Conservation (phyloP, 2,797 vertebrate genomes). For the Coregonus ussuriensis region DNA sequence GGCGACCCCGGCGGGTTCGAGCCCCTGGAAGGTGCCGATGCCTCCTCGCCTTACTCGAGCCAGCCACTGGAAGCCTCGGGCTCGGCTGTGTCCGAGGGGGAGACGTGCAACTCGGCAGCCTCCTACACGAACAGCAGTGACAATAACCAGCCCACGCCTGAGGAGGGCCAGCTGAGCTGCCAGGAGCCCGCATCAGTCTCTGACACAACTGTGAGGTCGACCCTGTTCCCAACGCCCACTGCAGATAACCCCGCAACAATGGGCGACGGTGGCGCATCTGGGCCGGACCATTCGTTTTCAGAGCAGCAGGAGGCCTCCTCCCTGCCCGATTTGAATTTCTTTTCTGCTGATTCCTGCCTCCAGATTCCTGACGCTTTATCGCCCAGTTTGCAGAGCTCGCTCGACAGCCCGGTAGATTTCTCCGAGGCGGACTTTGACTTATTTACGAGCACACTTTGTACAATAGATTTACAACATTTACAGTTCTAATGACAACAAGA, state of each 20-base stretch:
- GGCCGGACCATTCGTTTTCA: constrained; percentile 66
- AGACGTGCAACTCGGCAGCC: constrained; percentile 63
- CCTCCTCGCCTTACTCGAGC: constrained; percentile 72
- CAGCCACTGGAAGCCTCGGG: constrained; percentile 75
- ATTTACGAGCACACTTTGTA: constrained; percentile 91
- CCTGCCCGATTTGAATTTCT: constrained; percentile 82
- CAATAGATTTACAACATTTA: constrained; percentile 87
- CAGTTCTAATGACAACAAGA: constrained; percentile 68
- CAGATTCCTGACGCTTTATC: constrained; percentile 79
- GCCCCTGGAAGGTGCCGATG: constrained; percentile 77
- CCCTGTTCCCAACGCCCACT: constrained; percentile 60
- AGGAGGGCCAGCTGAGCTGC: constrained; percentile 59
- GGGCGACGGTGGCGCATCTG: constrained; percentile 45
- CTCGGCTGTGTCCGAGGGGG: constrained; percentile 66
- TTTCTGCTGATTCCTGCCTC: constrained; percentile 82
- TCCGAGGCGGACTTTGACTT: constrained; percentile 94
- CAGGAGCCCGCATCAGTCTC: constrained; percentile 59
- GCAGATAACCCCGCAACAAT: constrained; percentile 59
- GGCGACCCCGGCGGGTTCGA: constrained; percentile 77
- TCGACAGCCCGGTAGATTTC: constrained; percentile 87
- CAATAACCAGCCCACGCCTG: constrained; percentile 75
- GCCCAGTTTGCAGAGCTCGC: constrained; percentile 78
- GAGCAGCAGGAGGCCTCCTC: constrained; percentile 73
- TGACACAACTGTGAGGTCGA: constrained; percentile 59
- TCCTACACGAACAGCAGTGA: constrained; percentile 71